These are phyloP conservation scores for Pseudomyrmex dendroicus DNA, from an alignment of 1,140 invertebrate genomes.

Conservation along the genomic window DNA sequence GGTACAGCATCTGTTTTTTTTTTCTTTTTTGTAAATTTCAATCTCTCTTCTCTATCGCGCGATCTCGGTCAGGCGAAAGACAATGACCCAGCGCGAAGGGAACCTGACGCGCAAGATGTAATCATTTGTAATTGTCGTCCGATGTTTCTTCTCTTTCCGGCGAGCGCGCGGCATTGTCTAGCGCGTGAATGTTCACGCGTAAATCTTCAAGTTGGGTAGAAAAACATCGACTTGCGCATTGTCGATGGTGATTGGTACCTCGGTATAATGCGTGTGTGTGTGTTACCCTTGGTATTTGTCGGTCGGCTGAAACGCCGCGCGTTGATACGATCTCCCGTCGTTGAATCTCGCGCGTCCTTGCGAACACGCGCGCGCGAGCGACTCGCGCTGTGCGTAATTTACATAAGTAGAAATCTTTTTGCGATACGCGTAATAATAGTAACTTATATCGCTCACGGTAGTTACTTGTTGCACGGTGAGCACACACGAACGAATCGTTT, in stretches of 20 bases:
- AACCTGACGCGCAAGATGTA: conserved; percentile 8
- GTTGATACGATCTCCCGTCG: conserved; percentile 40
- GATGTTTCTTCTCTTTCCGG: conserved; percentile 16
- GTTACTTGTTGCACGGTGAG: conserved; percentile 7
- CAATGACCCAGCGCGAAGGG: conserved; percentile 5
- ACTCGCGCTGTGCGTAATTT: conserved; percentile 34
- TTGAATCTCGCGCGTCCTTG: conserved; percentile 36
- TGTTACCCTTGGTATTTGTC: conserved; percentile 47
- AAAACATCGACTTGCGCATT: conserved; percentile 5
- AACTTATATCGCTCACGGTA: conserved; percentile 22
- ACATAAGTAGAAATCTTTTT: conserved; percentile 38
- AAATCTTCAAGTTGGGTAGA: conserved; percentile 7
- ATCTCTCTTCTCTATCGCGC: conserved; percentile 10
- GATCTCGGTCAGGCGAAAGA: not conserved
- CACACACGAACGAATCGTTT: conserved; percentile 28
- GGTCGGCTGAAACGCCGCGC: conserved; percentile 32
- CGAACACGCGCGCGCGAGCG: not conserved
- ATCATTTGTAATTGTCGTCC: conserved; percentile 27
- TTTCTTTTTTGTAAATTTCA: conserved; percentile 7
- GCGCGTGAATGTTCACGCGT: conserved; percentile 11
- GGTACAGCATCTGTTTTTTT: too few relatives aligned
- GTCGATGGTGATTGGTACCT: conserved; percentile 40
- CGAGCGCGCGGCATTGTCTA: conserved; percentile 14
- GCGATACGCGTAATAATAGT: conserved; percentile 38
- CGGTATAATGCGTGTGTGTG: not conserved